phyloP scores from a whole-genome alignment of 2,797 vertebrate species.

The Stomatorhinus walkeri region DNA sequence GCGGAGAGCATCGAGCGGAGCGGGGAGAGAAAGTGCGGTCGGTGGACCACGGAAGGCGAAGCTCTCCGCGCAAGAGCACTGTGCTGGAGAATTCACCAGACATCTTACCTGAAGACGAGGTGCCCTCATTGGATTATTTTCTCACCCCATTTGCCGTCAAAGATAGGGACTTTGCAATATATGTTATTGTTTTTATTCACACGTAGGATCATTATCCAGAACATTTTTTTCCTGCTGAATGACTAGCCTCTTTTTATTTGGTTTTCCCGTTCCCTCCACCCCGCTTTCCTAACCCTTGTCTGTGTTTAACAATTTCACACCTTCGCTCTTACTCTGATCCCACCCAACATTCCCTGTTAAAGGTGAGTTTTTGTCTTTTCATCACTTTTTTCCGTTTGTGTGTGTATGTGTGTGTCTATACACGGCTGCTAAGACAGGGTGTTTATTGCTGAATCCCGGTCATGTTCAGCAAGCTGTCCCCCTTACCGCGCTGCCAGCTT shows the following conservation, averaged over 20 bases:
- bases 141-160: neutral
- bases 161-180: neutral
- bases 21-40: neutral
- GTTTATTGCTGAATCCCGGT: constrained; percentile 9
- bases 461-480: neutral
- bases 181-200: neutral
- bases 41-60: neutral
- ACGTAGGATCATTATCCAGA: constrained; percentile 20
- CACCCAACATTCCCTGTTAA: constrained; percentile 50
- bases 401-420: constrained; percentile 24
- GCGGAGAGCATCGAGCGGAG: neutral
- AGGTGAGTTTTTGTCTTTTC: constrained; percentile 58
- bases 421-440: neutral
- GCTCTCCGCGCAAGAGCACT: neutral
- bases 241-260: constrained; percentile 13
- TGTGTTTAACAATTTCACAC: constrained; percentile 48
- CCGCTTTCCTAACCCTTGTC: constrained; percentile 45
- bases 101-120: constrained; percentile 1
- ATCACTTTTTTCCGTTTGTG: constrained; percentile 42
- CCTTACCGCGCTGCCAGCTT: constrained; percentile 31
- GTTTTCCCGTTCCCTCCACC: constrained; percentile 32
- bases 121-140: constrained; percentile 9
- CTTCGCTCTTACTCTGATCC: constrained; percentile 47
- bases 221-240: constrained; percentile 15
- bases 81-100: neutral